These are phyloP conservation scores for Brachyhypopomus gauderio DNA, from an alignment of 2,113 vertebrate genomes.

Conservation along the genomic window DNA sequence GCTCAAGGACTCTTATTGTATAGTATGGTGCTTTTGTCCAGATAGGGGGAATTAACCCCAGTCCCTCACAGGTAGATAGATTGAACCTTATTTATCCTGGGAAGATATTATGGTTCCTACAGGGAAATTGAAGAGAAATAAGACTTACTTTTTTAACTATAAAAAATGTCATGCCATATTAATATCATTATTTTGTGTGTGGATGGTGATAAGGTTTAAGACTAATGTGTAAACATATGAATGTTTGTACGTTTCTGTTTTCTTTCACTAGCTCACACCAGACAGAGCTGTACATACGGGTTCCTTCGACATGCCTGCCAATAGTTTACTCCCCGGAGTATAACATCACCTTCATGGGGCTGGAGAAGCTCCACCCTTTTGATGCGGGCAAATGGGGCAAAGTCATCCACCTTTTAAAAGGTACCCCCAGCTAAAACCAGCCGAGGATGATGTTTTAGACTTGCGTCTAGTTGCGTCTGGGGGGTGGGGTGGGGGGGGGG, in stretches of 20 bases:
- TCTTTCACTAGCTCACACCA: conserved; percentile 76
- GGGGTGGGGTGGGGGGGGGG: not conserved
- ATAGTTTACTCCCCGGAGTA: conserved; percentile 92
- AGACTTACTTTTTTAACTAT: no score
- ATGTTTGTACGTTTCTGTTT: not conserved
- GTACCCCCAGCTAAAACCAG: conserved; percentile 66
- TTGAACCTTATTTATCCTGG: no score
- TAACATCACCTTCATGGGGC: conserved; percentile 95
- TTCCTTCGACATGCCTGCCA: conserved; percentile 79
- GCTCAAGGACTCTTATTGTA: no score
- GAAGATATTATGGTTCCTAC: no score
- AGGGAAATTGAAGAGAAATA: no score
- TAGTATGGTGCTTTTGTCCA: no score
- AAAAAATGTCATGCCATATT: no score
- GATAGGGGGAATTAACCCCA: no score
- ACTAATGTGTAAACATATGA: not conserved
- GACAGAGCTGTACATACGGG: conserved; percentile 78
- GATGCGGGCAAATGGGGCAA: conserved; percentile 97
- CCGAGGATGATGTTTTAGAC: not conserved
- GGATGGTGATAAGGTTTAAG: no score
- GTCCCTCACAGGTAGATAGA: no score
- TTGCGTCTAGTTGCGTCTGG: not conserved
- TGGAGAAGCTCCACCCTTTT: conserved; percentile 95
- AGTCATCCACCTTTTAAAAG: conserved; percentile 91
- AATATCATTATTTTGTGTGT: no score